Evolutionary conservation across 2,113 vertebrate genomes (phyloP).

Genomic region (Bufo bufo): DNA sequence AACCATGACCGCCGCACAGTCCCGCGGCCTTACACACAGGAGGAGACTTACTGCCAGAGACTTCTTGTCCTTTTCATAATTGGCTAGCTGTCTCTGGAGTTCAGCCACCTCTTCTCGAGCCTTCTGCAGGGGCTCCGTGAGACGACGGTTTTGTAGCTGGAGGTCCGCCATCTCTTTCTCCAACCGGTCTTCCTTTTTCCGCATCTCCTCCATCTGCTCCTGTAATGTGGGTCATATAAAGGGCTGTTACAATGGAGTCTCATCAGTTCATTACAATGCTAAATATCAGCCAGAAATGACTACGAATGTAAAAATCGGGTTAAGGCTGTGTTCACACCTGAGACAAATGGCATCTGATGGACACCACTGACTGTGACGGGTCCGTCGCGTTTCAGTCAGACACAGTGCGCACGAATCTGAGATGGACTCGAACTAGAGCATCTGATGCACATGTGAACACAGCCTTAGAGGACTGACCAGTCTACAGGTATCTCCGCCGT

Average conservation of each 20-base stretch:
- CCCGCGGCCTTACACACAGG: background rate
- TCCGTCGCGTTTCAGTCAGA: too few species aligned
- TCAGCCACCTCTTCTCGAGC: slow-evolving; percentile 70
- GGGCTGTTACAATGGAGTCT: background rate
- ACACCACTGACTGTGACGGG: too few species aligned
- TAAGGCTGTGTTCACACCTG: too few species aligned
- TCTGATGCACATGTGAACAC: too few species aligned
- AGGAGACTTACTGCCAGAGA: slow-evolving; percentile 71
- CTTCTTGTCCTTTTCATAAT: slow-evolving; percentile 74
- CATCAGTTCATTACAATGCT: background rate
- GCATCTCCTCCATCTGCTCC: slow-evolving; percentile 79
- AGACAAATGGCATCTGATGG: too few species aligned
- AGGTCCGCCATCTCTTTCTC: slow-evolving; percentile 75
- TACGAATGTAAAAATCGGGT: too few species aligned
- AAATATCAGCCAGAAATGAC: background rate
- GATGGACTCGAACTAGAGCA: too few species aligned
- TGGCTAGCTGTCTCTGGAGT: slow-evolving; percentile 71
- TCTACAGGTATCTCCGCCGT: too few species aligned
- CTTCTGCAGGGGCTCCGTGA: slow-evolving; percentile 74
- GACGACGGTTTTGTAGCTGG: slow-evolving; percentile 73
- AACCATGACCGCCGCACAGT: background rate
- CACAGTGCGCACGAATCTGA: too few species aligned
- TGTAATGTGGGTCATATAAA: slow-evolving; percentile 60
- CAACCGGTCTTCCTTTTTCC: slow-evolving; percentile 69
- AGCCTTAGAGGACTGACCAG: too few species aligned